These are phyloP conservation scores for Liolophura sinensis DNA, from an alignment of 1,140 invertebrate genomes.

Conservation along the genomic window DNA sequence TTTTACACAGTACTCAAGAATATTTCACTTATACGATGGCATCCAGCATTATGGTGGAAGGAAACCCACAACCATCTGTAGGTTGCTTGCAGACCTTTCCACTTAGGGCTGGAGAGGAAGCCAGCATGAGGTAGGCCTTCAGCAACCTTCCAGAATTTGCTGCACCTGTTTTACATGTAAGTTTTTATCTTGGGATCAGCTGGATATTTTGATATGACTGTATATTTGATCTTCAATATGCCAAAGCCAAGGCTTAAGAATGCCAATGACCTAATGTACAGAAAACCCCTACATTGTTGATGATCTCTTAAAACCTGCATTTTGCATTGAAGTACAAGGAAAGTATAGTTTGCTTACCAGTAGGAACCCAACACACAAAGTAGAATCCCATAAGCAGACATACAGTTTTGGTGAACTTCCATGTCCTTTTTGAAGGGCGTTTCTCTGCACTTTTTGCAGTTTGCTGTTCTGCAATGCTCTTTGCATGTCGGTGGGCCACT, in stretches of 20 bases:
- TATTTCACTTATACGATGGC: too few species aligned
- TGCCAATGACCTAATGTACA: background rate
- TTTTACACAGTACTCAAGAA: too few species aligned
- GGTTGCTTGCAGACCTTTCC: too few species aligned
- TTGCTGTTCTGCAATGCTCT: background rate
- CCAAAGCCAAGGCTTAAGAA: conserved; percentile 3
- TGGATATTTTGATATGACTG: too few species aligned
- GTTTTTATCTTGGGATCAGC: too few species aligned
- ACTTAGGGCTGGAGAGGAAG: too few species aligned
- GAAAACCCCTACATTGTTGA: background rate
- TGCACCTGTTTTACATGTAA: too few species aligned
- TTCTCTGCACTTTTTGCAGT: background rate
- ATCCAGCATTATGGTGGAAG: too few species aligned
- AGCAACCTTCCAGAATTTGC: too few species aligned
- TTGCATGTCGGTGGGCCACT: conserved; percentile 11
- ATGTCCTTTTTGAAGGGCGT: background rate
- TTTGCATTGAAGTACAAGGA: background rate
- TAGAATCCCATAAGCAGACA: conserved; percentile 4
- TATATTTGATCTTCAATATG: too few species aligned
- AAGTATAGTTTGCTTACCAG: conserved; percentile 1
- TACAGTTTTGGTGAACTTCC: conserved; percentile 9
- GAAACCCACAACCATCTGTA: too few species aligned
- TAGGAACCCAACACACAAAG: conserved; percentile 7
- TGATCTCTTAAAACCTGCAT: background rate
- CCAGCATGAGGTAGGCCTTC: too few species aligned